Evolutionary conservation across 2,888 invertebrate species (phyloP).

Genomic region (Julus scanicus): DNA sequence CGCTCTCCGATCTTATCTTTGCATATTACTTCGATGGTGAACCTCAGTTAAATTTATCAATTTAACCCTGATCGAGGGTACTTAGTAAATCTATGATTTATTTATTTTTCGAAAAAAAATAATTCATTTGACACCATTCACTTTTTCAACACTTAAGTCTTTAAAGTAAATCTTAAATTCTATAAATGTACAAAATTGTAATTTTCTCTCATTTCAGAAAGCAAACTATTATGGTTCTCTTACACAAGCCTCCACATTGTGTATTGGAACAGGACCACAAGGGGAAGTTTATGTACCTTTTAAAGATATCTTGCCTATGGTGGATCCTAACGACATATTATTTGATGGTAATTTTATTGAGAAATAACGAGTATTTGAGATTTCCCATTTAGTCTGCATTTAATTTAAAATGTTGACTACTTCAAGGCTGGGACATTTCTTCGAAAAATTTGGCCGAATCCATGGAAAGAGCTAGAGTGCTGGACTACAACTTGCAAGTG

Average conservation of each 20-base stretch:
- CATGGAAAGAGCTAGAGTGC: conserved; percentile 86
- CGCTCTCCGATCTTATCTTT: no score
- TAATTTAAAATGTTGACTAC: conserved; percentile 63
- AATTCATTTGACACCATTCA: no score
- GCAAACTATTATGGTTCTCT: conserved; percentile 94
- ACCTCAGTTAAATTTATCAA: no score
- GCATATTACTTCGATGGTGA: no score
- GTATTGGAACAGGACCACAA: conserved; percentile 75
- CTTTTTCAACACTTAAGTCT: no score
- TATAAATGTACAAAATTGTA: neutral
- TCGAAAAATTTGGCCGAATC: conserved; percentile 84
- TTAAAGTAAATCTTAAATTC: neutral
- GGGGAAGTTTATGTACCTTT: conserved; percentile 83
- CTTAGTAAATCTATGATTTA: no score
- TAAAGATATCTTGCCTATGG: conserved; percentile 69
- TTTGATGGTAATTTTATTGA: conserved; percentile 74
- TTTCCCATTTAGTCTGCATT: neutral
- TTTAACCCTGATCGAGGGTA: no score
- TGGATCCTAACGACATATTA: conserved; percentile 85
- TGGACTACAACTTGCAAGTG: conserved; percentile 83
- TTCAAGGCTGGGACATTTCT: conserved; percentile 70
- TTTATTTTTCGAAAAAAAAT: no score
- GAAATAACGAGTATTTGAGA: neutral
- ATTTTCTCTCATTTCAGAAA: conserved; percentile 67
- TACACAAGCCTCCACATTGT: conserved; percentile 89